Conservation (phyloP, 1,140 invertebrate genomes). For the Glossosoma conforme region DNA sequence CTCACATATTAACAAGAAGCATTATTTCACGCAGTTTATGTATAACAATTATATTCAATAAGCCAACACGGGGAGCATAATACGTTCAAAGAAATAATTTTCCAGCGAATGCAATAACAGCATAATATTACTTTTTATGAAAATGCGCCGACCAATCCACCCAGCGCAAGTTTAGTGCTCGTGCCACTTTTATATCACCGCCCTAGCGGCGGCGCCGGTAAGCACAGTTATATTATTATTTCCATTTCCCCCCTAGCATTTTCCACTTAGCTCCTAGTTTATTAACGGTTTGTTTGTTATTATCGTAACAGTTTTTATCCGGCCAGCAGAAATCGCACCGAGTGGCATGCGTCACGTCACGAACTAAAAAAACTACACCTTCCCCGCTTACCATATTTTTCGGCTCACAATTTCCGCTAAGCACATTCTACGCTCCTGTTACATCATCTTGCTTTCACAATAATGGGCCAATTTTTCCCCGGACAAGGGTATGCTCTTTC, state of each 20-base stretch:
- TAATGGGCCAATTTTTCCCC: slow-evolving; percentile 26
- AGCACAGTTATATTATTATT: slow-evolving; percentile 4
- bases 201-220: no score
- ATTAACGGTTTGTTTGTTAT: slow-evolving; percentile 24
- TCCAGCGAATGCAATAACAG: no score
- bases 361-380: not conserved
- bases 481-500: slow-evolving; percentile 29
- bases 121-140: no score
- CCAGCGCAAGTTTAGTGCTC: no score
- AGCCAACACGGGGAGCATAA: no score
- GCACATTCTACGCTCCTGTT: slow-evolving; percentile 17
- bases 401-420: slow-evolving; percentile 11
- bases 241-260: slow-evolving; percentile 3
- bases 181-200: no score
- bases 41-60: no score
- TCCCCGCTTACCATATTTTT: slow-evolving; percentile 7
- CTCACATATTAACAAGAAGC: no score
- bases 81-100: no score
- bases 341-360: slow-evolving; percentile 18
- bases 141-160: no score
- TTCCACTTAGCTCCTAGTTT: slow-evolving; percentile 25
- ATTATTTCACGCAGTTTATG: no score
- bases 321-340: slow-evolving; percentile 9
- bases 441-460: slow-evolving; percentile 29
- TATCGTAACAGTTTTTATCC: slow-evolving; percentile 14